phyloP scores from a whole-genome alignment of 2,888 invertebrate genomes.

The Ectemnius lituratus region DNA sequence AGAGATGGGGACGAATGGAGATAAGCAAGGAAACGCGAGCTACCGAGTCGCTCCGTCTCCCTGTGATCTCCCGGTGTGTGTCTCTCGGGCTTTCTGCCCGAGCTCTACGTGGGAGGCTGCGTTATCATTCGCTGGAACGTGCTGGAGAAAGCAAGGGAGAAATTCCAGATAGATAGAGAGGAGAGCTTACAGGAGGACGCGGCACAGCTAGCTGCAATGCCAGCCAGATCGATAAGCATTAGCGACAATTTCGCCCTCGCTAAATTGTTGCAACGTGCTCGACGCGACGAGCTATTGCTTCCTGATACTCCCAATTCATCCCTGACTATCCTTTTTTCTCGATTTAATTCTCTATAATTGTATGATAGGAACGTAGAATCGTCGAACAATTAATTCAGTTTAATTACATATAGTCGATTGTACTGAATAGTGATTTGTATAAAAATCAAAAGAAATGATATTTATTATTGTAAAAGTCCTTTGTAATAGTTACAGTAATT shows the following conservation, averaged over 20 bases:
- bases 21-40: background rate
- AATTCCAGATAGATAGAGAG: slow-evolving; percentile 11
- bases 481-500: too few species aligned
- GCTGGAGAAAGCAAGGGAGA: slow-evolving; percentile 9
- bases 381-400: too few species aligned
- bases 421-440: too few species aligned
- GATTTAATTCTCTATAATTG: background rate
- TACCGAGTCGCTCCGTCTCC: background rate
- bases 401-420: too few species aligned
- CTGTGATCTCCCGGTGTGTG: background rate
- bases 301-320: slow-evolving; percentile 7
- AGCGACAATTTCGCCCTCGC: slow-evolving; percentile 52
- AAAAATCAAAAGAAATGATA: too few species aligned
- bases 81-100: slow-evolving; percentile 8
- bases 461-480: too few species aligned
- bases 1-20: slow-evolving; percentile 1
- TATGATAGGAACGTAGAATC: too few species aligned
- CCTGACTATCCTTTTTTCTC: slow-evolving; percentile 8
- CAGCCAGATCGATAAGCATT: slow-evolving; percentile 61
- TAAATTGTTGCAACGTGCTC: background rate
- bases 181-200: too few species aligned
- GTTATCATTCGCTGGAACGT: slow-evolving; percentile 5
- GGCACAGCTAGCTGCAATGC: background rate
- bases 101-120: slow-evolving; percentile 8
- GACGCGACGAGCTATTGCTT: background rate